These are phyloP conservation scores for Furcifer pardalis DNA, from an alignment of 2,797 vertebrate species.

Conservation along the genomic window DNA sequence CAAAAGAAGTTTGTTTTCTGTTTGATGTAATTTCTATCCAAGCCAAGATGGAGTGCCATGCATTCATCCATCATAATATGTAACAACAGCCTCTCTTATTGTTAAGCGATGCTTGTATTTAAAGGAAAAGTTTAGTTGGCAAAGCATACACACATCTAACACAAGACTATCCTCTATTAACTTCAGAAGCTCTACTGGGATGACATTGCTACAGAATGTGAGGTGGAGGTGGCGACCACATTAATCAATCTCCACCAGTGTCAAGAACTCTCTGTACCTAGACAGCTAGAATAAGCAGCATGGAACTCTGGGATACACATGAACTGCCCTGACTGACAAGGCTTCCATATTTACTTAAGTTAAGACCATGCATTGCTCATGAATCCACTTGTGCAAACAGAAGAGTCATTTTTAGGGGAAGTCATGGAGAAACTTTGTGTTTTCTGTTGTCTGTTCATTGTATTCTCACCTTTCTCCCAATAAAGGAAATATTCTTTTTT, in stretches of 20 bases:
- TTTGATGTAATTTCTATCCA: slow-evolving; percentile 5
- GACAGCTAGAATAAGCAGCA: not conserved
- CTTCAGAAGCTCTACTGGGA: not conserved
- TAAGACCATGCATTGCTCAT: not conserved
- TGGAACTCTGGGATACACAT: not conserved
- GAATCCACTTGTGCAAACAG: not conserved
- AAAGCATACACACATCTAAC: not conserved
- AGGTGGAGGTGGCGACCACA: not conserved
- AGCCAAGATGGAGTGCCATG: not conserved
- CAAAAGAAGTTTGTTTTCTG: not conserved
- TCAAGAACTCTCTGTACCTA: not conserved
- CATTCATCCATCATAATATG: slow-evolving; percentile 28
- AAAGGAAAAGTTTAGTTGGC: not conserved
- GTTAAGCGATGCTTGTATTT: not conserved
- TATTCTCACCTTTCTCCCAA: too few species aligned
- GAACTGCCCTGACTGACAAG: too few species aligned
- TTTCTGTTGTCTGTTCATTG: too few species aligned
- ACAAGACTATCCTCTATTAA: not conserved
- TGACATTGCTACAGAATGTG: not conserved
- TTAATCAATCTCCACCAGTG: not conserved
- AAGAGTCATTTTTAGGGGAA: too few species aligned
- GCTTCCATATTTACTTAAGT: not conserved
- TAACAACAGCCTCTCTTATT: slow-evolving; percentile 4
- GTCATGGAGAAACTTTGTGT: too few species aligned
- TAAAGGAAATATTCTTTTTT: too few species aligned